phyloP scores from a whole-genome alignment of 2,888 invertebrate species.

The Stenodera caucasica region DNA sequence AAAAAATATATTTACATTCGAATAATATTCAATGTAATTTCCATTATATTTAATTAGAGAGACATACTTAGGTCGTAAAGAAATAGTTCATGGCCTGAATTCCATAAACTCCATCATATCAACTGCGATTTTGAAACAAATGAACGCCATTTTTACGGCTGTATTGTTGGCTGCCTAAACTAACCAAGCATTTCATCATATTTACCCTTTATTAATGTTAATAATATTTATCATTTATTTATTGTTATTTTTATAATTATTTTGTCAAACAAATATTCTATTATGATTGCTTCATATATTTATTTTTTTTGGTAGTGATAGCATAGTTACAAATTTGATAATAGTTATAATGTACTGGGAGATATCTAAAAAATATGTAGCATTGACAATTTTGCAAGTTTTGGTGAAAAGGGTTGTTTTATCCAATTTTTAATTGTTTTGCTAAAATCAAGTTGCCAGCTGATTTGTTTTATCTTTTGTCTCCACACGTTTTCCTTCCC shows the following conservation, averaged over 20 bases:
- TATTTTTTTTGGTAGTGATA: too few relatives aligned
- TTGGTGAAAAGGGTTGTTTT: neutral
- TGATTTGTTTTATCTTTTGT: conserved; percentile 8
- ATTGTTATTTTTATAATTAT: too few relatives aligned
- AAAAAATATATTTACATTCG: neutral
- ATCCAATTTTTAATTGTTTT: neutral
- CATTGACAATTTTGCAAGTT: neutral
- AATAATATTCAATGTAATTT: neutral
- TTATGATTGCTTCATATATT: too few relatives aligned
- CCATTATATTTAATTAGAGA: neutral
- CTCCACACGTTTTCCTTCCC: conserved; percentile 7
- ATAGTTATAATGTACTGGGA: too few relatives aligned
- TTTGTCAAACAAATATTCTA: too few relatives aligned
- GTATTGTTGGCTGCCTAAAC: neutral
- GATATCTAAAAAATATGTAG: neutral
- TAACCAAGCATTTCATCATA: neutral
- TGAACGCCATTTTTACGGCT: neutral
- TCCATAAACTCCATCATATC: neutral
- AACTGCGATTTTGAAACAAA: neutral
- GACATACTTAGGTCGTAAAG: neutral
- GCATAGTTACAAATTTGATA: too few relatives aligned
- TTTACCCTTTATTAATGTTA: too few relatives aligned
- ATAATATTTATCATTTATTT: too few relatives aligned
- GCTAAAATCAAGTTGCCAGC: conserved; percentile 7
- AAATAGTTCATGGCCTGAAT: neutral